A percentile compares a stretch with the other conserved stretches of the same genome.
These are phyloP conservation scores for Scaptomyza flava DNA, from an alignment of 2,888 invertebrate species.

Conservation along the genomic window DNA sequence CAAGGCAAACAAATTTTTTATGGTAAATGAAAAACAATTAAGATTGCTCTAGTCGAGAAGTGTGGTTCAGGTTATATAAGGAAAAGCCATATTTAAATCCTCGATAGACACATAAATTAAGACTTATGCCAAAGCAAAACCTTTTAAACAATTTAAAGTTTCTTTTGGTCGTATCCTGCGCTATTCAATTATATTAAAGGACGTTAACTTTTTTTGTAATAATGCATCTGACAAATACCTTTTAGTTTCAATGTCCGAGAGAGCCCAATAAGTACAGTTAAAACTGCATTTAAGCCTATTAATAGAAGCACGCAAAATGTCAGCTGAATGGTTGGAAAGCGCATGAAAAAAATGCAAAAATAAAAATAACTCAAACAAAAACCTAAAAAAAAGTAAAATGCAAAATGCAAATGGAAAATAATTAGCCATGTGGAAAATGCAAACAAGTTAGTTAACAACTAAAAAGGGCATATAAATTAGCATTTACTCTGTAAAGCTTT, in stretches of 20 bases:
- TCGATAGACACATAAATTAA: no score
- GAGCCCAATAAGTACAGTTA: neutral
- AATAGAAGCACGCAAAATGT: slow-evolving; percentile 57
- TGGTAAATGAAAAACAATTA: no score
- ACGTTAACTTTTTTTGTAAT: neutral
- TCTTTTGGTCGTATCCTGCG: no score
- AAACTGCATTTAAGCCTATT: slow-evolving; percentile 62
- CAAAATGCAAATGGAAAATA: slow-evolving; percentile 55
- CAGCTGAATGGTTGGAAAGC: slow-evolving; percentile 44
- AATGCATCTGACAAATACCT: neutral
- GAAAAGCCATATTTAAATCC: no score
- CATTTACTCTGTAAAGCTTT: slow-evolving; percentile 6
- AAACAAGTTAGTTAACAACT: slow-evolving; percentile 11
- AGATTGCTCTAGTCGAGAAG: no score
- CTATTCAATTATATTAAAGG: no score
- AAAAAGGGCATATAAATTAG: neutral
- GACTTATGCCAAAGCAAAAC: no score
- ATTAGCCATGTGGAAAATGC: slow-evolving; percentile 54
- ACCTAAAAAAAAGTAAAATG: slow-evolving; percentile 36
- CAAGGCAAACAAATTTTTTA: neutral
- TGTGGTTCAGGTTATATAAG: no score
- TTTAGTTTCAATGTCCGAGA: neutral
- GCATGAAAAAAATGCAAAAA: slow-evolving; percentile 48
- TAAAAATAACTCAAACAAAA: slow-evolving; percentile 3
- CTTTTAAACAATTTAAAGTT: no score